Base-by-base conservation (phyloP, 1,140 invertebrate species). In the Chlorops oryzae region DNA sequence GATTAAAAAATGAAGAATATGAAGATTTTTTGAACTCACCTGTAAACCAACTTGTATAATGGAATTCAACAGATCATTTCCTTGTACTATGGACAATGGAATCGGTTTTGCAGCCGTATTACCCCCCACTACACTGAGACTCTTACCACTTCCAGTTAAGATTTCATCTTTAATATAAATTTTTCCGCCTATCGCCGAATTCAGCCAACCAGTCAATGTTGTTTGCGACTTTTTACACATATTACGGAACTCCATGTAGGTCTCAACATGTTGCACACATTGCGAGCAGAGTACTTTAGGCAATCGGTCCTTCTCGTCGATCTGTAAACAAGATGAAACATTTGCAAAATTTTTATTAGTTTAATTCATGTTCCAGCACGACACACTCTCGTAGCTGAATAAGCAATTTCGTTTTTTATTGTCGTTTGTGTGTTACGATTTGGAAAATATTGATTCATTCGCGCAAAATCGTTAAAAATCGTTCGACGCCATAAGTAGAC, bases 221-320 rank as follows among this genome's bases (percentile, higher is more conserved):
- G 76, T 74, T 63, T 85, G 82, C 0, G 84, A 82, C 54, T 76
- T 82, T 2, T 79, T 73, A 53, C 82, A 83, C n/a, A 79, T 78
- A 54, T 82, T 78, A 48, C 81, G 70, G 61, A 85, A 84, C 18
- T 78, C 76, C 56, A 77, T 77, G 44, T 78, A 80, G 28, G 72
- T 77, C 45, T 86, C 83, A 38, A 85, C 57, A 51, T 81, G 81
- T 54, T 77, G 76, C 25, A 83, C 64, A 59, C 83, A 86, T 37
- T 78, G 76, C 5, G 75, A 74, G 58, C 84, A 86, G n/a, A 86
- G 76, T 18, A 82, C 80, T 75, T 85, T 85, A 42, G 84, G 84
- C 48, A 86, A 64, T 10, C 80, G 81, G 66, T 85, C 83, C 57
- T 81, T 80, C 63, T 84, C 82, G 41, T 77, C 72, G 17, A 85